Percentiles rank a stretch among this genome's conserved stretches.
Conservation (phyloP, 2,113 vertebrate genomes). For the Melozone crissalis region DNA sequence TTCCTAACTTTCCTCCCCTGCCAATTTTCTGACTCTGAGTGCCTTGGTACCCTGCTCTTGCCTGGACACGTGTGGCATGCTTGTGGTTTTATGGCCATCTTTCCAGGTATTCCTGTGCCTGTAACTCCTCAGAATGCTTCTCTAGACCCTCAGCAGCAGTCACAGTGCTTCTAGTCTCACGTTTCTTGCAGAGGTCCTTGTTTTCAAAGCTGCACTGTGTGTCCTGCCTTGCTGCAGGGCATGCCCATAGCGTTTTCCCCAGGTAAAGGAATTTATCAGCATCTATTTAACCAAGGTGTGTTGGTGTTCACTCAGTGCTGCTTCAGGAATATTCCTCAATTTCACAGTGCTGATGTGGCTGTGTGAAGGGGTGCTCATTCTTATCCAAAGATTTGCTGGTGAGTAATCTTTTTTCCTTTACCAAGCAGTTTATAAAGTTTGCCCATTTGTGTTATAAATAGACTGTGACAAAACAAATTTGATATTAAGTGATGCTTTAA, state of each 20-base stretch:
- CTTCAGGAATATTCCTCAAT: neutral
- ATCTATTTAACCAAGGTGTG: neutral
- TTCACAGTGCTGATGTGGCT: neutral
- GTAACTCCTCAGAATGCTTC: neutral
- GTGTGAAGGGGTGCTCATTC: neutral
- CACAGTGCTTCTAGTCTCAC: neutral
- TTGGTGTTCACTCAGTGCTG: neutral
- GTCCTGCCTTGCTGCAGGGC: neutral
- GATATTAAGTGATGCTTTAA: neutral
- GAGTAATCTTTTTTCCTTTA: neutral
- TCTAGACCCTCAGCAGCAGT: neutral
- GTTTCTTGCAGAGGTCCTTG: neutral
- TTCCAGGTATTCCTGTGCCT: neutral
- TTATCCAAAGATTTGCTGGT: neutral
- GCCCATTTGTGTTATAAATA: neutral
- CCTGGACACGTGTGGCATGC: neutral
- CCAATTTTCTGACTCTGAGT: neutral
- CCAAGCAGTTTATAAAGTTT: neutral
- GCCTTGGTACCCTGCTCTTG: neutral
- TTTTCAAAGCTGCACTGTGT: neutral
- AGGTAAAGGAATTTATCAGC: neutral
- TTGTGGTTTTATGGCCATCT: neutral
- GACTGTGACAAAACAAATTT: neutral
- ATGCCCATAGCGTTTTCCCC: neutral
- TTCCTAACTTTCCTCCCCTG: neutral